Evolutionary conservation across 2,797 vertebrate species (phyloP).

Genomic region (Arnoldichthys spilopterus): DNA sequence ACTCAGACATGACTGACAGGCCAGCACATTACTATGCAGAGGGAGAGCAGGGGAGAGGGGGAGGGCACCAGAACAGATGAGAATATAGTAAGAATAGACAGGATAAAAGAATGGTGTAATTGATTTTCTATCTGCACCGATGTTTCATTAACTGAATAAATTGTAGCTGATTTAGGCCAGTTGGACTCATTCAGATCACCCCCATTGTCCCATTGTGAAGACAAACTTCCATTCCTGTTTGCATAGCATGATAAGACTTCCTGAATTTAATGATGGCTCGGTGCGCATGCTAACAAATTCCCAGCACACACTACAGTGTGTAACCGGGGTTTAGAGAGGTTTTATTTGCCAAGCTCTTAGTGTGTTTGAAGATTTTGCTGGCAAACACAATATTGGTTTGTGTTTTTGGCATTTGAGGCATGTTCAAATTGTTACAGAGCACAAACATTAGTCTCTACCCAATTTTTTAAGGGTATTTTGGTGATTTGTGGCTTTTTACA

Average conservation of each 20-base stretch:
- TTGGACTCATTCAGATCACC: slow-evolving; percentile 58
- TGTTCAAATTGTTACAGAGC: neutral
- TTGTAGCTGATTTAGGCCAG: slow-evolving; percentile 64
- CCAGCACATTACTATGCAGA: slow-evolving; percentile 77
- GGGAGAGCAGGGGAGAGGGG: slow-evolving; percentile 64
- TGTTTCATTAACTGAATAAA: slow-evolving; percentile 83
- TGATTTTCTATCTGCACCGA: slow-evolving; percentile 83
- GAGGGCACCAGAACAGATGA: slow-evolving; percentile 67
- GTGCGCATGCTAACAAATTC: slow-evolving; percentile 46
- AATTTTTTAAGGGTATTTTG: neutral
- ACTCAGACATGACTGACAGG: slow-evolving; percentile 80
- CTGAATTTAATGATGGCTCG: slow-evolving; percentile 27
- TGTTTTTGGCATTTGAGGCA: neutral
- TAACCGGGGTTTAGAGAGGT: slow-evolving; percentile 18
- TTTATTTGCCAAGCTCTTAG: slow-evolving; percentile 36
- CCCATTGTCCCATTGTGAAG: slow-evolving; percentile 67
- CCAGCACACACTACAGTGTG: slow-evolving; percentile 25
- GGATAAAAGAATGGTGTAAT: slow-evolving; percentile 83
- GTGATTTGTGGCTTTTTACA: neutral
- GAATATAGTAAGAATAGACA: slow-evolving; percentile 79
- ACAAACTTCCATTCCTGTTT: slow-evolving; percentile 55
- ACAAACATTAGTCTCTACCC: neutral
- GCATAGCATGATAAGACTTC: slow-evolving; percentile 60
- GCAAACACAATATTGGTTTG: slow-evolving; percentile 24
- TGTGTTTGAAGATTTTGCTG: slow-evolving; percentile 40